Evolutionary conservation across 2,113 vertebrate genomes (phyloP), one percentile per base, ranked within the genome.

Genomic region (Sardina pilchardus): DNA sequence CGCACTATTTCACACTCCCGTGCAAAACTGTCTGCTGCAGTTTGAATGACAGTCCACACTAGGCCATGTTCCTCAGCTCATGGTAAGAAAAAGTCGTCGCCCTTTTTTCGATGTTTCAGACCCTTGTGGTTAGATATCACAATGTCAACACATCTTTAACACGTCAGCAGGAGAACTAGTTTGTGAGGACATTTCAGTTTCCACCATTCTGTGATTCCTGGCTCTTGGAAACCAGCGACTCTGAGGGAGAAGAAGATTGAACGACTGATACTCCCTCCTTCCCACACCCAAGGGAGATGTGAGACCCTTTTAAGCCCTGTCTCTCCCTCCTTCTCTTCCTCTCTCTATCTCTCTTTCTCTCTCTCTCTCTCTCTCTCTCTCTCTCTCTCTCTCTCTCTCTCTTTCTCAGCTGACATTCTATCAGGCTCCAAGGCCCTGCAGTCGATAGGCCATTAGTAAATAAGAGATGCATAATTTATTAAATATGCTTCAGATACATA

Each of bases 361-460:
- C 63, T 12, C 10, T 30, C 8, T 30, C n/a, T 45, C 44, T 75
- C 21, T 19, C 84, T 39, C 84, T 48, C 45, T 36, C 50, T 82
- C 48, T 39, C 44, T 71, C 17, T 36, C 34, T 42, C 14, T 48
- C 56, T 48, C 81, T 59, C 10, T 43, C 48, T 45, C 48, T 48
- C 59, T n/a, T n/a, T n/a, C 59, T 63, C 59, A 24, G 19, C 94
- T 96, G 93, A 96, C 95, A 95, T 96, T 94, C 94, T 94, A 95
- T 96, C 95, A 95, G 93, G 94, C 94, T 93, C 90, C 92, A 95
- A 94, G 83, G 84, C 96, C 95, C 96, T 93, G 95, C 94, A 96
- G 95, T 96, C 95, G 94, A 96, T 96, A 96, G 95, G 91, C 96
- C 96, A 97, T 97, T 97, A 97, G 96, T 97, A 97, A 97, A 96